Evolutionary conservation across 2,888 invertebrate genomes (phyloP), one percentile per base, ranked within the genome.

Genomic region (Caenorhabditis parvicauda): DNA sequence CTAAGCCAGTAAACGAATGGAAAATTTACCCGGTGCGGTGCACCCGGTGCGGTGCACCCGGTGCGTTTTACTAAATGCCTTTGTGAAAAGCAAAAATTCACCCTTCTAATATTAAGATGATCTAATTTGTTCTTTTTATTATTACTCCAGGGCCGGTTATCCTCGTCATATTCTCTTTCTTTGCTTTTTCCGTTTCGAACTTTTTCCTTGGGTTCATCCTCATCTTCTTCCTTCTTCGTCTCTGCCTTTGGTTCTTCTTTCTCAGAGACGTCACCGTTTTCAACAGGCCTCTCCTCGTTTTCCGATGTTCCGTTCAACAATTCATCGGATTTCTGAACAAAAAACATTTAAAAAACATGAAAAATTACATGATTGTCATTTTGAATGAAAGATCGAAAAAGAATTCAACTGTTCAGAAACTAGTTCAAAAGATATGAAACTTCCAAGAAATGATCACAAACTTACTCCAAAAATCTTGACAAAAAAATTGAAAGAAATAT

Each of bases 101-200:
- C 62, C 29, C 62, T 35, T 58, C 53, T 51, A 1, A 62, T 47
- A 14, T 62, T 55, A 19, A 58, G 22, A 45, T 62, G 58, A 49
- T 62, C 62, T 2, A 58, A 25, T 28, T 22, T 44, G 28, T 17
- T 54, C 57, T 22, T 51, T 46, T 22, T 50, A 25, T 3, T 48
- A 50, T 27, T 45, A 47, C 24, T 48, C 32, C 19, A 29, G 29
- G 29, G 37, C 27, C 32, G 48, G 44, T 27, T 53, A 6, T 3
- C n/a, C n/a, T 53, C 25, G 9, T 45, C 17, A 12, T n/a, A 5
- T 42, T n/a, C 21, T 41, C 24, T 12, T 24, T 24, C 14, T 42
- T n/a, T 24, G 24, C 21, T 42, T 25, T 42, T 42, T 19, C 24
- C 25, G 14, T n/a, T 42, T 42, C 42, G 22, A 19, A 19, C 24